These are phyloP conservation scores for Yponomeuta sedellus DNA, from an alignment of 2,888 invertebrate species.

Conservation along the genomic window DNA sequence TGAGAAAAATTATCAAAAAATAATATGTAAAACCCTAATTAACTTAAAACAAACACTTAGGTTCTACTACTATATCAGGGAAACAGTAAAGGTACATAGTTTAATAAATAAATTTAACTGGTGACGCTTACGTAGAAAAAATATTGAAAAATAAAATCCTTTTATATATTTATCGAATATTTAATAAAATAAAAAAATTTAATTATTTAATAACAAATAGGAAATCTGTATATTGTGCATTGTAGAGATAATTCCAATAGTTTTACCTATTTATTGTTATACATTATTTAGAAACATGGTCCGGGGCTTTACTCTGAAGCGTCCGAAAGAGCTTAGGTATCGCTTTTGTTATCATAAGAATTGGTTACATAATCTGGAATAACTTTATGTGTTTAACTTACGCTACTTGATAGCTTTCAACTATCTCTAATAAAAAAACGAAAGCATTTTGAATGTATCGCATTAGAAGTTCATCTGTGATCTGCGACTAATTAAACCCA, in stretches of 20 bases:
- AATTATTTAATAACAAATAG: slow-evolving; percentile 36
- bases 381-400: neutral
- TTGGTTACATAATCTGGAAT: neutral
- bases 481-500: too few relatives aligned
- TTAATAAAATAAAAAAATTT: slow-evolving; percentile 29
- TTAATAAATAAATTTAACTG: slow-evolving; percentile 46
- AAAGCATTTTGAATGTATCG: too few relatives aligned
- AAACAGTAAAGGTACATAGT: slow-evolving; percentile 38
- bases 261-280: slow-evolving; percentile 11
- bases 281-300: slow-evolving; percentile 39
- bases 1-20: slow-evolving; percentile 49
- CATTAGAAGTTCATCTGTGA: too few relatives aligned
- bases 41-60: slow-evolving; percentile 40
- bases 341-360: neutral
- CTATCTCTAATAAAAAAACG: too few relatives aligned
- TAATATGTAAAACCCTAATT: slow-evolving; percentile 54
- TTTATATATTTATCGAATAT: slow-evolving; percentile 64
- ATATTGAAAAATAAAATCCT: slow-evolving; percentile 62
- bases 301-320: slow-evolving; percentile 56
- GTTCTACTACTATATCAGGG: slow-evolving; percentile 56
- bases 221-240: slow-evolving; percentile 64
- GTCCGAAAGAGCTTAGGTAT: slow-evolving; percentile 62
- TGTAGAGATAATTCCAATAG: slow-evolving; percentile 37
- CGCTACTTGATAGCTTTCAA: too few relatives aligned
- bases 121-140: slow-evolving; percentile 71